Conservation (phyloP, 2,888 invertebrate species). For the Drepana falcataria region DNA sequence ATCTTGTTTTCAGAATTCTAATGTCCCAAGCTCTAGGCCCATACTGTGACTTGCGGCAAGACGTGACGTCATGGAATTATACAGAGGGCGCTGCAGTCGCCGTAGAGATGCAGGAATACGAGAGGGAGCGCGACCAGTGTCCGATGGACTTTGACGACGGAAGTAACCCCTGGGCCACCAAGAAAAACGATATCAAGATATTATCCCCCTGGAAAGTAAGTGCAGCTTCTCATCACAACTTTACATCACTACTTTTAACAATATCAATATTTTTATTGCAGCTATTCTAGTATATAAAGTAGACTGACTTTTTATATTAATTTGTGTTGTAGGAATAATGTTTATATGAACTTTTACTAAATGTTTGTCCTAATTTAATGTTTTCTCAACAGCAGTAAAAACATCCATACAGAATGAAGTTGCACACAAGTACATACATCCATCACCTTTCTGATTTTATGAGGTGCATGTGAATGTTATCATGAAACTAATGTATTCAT, state of each 20-base stretch:
- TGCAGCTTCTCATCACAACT: conserved; percentile 31
- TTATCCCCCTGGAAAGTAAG: conserved; percentile 75
- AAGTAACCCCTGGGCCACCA: conserved; percentile 87
- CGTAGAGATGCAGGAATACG: conserved; percentile 93
- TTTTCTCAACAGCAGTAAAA: not conserved
- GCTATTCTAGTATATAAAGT: conserved; percentile 9
- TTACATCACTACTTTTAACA: conserved; percentile 27
- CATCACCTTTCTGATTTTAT: not conserved
- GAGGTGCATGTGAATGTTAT: no score
- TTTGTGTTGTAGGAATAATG: not conserved
- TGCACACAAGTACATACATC: not conserved
- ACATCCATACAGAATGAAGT: not conserved
- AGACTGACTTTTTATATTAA: not conserved
- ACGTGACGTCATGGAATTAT: conserved; percentile 92
- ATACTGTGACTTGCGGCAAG: conserved; percentile 93
- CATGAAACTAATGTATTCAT: no score
- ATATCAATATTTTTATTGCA: conserved; percentile 29
- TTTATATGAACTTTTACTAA: no score
- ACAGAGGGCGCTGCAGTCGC: conserved; percentile 96
- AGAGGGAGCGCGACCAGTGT: conserved; percentile 96
- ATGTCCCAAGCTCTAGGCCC: conserved; percentile 94
- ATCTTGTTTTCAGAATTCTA: conserved; percentile 48
- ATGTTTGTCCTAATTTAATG: not conserved
- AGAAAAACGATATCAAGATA: conserved; percentile 85
- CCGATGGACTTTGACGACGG: conserved; percentile 99